Evolutionary conservation across 2,113 vertebrate species (phyloP).

Genomic region (Crotalus tigris): DNA sequence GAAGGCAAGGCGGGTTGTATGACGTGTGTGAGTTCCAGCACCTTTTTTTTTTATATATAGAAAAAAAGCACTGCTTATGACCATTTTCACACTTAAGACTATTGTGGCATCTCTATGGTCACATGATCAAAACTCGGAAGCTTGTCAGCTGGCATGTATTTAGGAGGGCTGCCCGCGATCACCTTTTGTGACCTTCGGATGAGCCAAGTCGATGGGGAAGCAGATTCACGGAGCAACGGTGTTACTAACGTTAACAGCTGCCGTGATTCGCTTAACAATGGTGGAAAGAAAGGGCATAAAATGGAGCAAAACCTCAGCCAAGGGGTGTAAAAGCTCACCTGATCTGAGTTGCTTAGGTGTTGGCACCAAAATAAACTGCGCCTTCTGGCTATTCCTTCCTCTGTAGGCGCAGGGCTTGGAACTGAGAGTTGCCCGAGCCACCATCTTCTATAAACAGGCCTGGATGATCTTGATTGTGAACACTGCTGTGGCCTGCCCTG

Average conservation of each 20-base stretch:
- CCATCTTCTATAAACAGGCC: conserved; percentile 65
- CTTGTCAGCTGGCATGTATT: not conserved
- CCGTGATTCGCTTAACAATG: not conserved
- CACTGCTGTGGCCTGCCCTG: conserved; percentile 63
- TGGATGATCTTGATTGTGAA: conserved; percentile 63
- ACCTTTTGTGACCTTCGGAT: not conserved
- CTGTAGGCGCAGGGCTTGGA: conserved; percentile 70
- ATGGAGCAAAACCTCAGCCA: not conserved
- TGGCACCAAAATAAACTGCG: not conserved
- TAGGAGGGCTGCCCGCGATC: not conserved
- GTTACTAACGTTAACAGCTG: not conserved
- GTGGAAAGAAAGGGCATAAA: not conserved
- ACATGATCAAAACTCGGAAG: not conserved
- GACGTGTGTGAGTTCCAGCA: too few relatives aligned
- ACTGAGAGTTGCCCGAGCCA: conserved; percentile 69
- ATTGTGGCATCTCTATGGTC: not conserved
- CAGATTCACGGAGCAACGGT: not conserved
- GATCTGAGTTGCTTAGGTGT: not conserved
- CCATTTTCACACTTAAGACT: too few relatives aligned
- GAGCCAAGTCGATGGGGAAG: not conserved
- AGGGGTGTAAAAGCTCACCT: not conserved
- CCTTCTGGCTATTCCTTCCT: not conserved
- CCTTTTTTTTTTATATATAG: too few relatives aligned
- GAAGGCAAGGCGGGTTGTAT: too few relatives aligned
- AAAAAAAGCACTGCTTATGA: too few relatives aligned